phyloP scores from a whole-genome alignment of 1,140 invertebrate genomes.

The Euura lappo region DNA sequence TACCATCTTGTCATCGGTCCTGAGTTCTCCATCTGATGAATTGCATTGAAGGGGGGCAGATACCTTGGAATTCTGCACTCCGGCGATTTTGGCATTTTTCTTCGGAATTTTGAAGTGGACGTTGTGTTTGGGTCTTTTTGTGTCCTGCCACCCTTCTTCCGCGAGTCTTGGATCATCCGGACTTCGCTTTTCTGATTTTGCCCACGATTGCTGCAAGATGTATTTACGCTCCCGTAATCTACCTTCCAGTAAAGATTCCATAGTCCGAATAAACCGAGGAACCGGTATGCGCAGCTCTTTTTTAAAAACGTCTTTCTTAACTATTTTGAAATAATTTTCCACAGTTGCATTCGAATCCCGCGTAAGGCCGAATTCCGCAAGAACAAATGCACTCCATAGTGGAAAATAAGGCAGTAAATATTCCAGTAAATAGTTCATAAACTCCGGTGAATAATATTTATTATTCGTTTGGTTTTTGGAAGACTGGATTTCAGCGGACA shows the following conservation, averaged over 20 bases:
- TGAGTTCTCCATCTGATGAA: background rate
- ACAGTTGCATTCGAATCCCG: constrained; percentile 11
- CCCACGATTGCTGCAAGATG: background rate
- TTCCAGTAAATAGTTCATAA: constrained; percentile 10
- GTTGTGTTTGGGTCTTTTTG: background rate
- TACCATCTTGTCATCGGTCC: background rate
- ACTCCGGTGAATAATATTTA: constrained; percentile 3
- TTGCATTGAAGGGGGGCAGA: background rate
- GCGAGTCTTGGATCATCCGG: background rate
- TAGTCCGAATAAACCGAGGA: constrained; percentile 11
- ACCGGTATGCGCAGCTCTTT: constrained; percentile 9
- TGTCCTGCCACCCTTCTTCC: background rate
- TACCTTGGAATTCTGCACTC: background rate
- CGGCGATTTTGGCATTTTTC: background rate
- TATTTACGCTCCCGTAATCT: constrained; percentile 9
- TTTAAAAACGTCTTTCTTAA: constrained; percentile 8
- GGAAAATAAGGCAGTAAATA: constrained; percentile 16
- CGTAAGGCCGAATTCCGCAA: background rate
- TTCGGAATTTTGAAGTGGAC: background rate
- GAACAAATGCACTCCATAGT: constrained; percentile 11
- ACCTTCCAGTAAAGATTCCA: constrained; percentile 9
- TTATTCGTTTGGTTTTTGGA: background rate
- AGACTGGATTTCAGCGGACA: background rate
- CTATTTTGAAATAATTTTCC: constrained; percentile 18
- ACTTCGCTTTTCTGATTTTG: background rate